Evolutionary conservation across 2,888 invertebrate genomes (phyloP).

Genomic region (Aphidoletes aphidimyza): DNA sequence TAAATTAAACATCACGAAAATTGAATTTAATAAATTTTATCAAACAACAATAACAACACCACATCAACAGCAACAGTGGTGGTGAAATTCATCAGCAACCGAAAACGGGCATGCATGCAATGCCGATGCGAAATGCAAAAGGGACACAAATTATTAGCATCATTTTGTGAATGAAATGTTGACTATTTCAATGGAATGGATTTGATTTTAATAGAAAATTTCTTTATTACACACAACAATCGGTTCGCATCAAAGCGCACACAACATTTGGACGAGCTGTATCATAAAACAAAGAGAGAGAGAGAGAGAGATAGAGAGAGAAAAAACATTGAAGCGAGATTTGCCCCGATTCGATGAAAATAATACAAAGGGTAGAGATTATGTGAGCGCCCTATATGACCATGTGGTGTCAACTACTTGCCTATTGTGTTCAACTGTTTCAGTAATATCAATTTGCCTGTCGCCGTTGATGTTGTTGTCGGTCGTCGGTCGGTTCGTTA

Average conservation of each 20-base stretch:
- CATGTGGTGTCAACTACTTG: constrained; percentile 51
- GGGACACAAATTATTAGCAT: constrained; percentile 24
- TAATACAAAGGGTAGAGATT: no score
- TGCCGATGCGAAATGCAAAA: neutral
- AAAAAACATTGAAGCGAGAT: no score
- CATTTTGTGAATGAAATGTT: constrained; percentile 23
- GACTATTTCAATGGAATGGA: constrained; percentile 15
- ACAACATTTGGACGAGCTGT: neutral
- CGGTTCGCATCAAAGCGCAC: neutral
- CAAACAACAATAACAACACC: neutral
- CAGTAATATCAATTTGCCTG: constrained; percentile 29
- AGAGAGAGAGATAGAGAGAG: neutral
- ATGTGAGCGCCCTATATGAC: constrained; percentile 10
- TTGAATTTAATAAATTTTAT: constrained; percentile 38
- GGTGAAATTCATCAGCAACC: neutral
- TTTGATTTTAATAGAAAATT: constrained; percentile 26
- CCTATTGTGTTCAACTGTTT: constrained; percentile 29
- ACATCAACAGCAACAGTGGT: neutral
- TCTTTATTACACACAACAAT: constrained; percentile 37
- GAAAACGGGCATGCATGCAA: neutral
- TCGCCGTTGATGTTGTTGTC: neutral
- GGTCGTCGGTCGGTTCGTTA: neutral
- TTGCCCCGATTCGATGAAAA: no score
- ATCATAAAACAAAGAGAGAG: neutral
- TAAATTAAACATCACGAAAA: constrained; percentile 42